Evolutionary conservation across 2,888 invertebrate genomes (phyloP), one percentile per base, ranked within the genome.

Genomic region (Cheilosia urbana): DNA sequence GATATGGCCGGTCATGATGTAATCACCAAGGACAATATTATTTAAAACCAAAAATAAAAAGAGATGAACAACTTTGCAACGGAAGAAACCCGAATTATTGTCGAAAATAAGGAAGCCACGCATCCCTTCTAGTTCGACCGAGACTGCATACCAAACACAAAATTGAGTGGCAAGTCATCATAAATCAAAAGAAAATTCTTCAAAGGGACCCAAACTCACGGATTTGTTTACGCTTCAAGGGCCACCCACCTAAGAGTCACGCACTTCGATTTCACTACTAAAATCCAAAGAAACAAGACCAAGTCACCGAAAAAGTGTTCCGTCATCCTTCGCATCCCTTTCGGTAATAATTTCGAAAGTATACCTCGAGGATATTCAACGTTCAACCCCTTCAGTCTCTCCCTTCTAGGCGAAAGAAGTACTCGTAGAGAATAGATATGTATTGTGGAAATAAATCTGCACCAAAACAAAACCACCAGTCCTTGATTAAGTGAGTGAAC

Each of bases 401-500:
- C 30, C 9, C 71, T 40, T 73, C 53, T 37, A 37, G 63, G 37
- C 72, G 40, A 24, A n/a, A 17, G 13, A 15, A 58, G 57, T 13
- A 27, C 27, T 27, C 27, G 27, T 27, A 30, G 7, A 60, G 19
- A 58, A 37, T 11, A 58, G 69, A 49, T 63, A 75, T 9, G 34
- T 34, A 71, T 58, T n/a, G n/a, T n/a, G n/a, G n/a, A 84, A 57
- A 83, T 72, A 78, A 83, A 73, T 58, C 53, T 60, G 17, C 34
- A 72, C n/a, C 49, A 58, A 47, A 51, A 55, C 40, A 37, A 11
- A 51, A 65, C 66, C 51, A 49, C 40, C 47, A 66, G 58, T 80
- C 57, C 75, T 76, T 84, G 84, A 84, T 80, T 75, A 80, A 84
- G 79, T 75, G 79, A 71, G 66, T 75, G 75, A 79, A 79, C 68